These are phyloP conservation scores for Chesias legatella DNA, from an alignment of 2,888 invertebrate species.

Conservation along the genomic window DNA sequence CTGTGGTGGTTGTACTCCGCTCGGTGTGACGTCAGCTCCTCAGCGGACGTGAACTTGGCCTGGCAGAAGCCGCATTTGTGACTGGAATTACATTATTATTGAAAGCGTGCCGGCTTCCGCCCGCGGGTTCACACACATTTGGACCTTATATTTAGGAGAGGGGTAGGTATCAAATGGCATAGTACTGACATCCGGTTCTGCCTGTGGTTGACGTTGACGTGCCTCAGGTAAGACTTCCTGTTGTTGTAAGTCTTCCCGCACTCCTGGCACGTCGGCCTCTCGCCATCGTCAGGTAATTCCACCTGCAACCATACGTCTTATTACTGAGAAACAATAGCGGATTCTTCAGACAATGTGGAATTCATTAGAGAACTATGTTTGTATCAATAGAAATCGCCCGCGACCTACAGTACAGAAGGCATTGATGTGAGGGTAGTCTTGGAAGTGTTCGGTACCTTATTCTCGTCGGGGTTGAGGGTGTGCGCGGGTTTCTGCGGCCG, in stretches of 20 bases:
- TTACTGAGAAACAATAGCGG: too few relatives aligned
- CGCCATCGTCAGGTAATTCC: not conserved
- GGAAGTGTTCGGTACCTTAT: too few relatives aligned
- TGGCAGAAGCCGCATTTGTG: conserved; percentile 19
- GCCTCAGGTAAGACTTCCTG: conserved; percentile 9
- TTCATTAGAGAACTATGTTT: too few relatives aligned
- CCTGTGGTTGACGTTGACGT: conserved; percentile 11
- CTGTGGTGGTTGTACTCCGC: conserved; percentile 6
- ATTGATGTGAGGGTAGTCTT: too few relatives aligned
- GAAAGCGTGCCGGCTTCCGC: too few relatives aligned
- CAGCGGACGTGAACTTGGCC: conserved; percentile 5
- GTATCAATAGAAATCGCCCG: too few relatives aligned
- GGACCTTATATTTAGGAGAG: too few relatives aligned
- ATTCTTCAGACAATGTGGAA: too few relatives aligned
- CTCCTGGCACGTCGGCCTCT: conserved; percentile 9
- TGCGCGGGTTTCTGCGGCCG: conserved; percentile 14
- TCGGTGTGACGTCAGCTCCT: conserved; percentile 6
- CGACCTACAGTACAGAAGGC: too few relatives aligned
- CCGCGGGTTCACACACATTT: too few relatives aligned
- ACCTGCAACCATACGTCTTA: too few relatives aligned
- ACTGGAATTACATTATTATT: conserved; percentile 1
- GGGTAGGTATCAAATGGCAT: too few relatives aligned
- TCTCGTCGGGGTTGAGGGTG: conserved; percentile 14
- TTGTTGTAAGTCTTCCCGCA: conserved; percentile 13
- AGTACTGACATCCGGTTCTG: conserved; percentile 11